These are phyloP conservation scores for Microdon myrmicae DNA, from an alignment of 2,888 invertebrate genomes.

Conservation along the genomic window DNA sequence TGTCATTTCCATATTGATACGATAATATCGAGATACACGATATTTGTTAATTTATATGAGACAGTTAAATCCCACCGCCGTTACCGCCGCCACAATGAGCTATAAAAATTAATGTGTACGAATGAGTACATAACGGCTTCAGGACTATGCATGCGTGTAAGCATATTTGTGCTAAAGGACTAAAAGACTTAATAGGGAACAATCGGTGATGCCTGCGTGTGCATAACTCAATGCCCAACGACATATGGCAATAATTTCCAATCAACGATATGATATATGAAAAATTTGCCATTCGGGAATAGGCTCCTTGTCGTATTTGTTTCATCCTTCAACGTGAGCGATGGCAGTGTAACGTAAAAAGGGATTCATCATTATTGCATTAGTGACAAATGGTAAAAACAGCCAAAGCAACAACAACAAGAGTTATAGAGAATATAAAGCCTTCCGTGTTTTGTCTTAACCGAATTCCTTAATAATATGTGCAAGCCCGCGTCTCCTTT, in stretches of 20 bases:
- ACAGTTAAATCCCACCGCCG: slow-evolving; percentile 24
- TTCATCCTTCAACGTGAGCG: slow-evolving; percentile 6
- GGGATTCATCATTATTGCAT: slow-evolving; percentile 52
- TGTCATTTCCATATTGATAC: slow-evolving; percentile 40
- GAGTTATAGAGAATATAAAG: slow-evolving; percentile 14
- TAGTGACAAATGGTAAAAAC: slow-evolving; percentile 36
- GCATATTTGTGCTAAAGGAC: slow-evolving; percentile 42
- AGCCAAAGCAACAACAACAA: no score
- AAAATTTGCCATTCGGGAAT: slow-evolving; percentile 31
- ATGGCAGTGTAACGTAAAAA: slow-evolving; percentile 18
- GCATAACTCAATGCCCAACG: slow-evolving; percentile 52
- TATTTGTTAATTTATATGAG: slow-evolving; percentile 49
- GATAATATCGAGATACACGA: slow-evolving; percentile 45
- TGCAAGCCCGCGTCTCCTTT: slow-evolving; percentile 3
- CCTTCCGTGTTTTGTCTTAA: slow-evolving; percentile 44
- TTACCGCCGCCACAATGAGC: no score
- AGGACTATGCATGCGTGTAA: slow-evolving; percentile 20
- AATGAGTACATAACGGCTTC: not conserved
- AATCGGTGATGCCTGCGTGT: slow-evolving; percentile 44
- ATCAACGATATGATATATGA: slow-evolving; percentile 48
- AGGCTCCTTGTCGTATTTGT: slow-evolving; percentile 3
- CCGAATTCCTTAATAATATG: slow-evolving; percentile 14
- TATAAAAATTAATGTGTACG: slow-evolving; percentile 37
- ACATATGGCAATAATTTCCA: slow-evolving; percentile 54
- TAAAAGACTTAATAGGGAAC: no score